Evolutionary conservation across 2,888 invertebrate species (phyloP), one percentile per base, ranked within the genome.

Genomic region (Synergus japonicus): DNA sequence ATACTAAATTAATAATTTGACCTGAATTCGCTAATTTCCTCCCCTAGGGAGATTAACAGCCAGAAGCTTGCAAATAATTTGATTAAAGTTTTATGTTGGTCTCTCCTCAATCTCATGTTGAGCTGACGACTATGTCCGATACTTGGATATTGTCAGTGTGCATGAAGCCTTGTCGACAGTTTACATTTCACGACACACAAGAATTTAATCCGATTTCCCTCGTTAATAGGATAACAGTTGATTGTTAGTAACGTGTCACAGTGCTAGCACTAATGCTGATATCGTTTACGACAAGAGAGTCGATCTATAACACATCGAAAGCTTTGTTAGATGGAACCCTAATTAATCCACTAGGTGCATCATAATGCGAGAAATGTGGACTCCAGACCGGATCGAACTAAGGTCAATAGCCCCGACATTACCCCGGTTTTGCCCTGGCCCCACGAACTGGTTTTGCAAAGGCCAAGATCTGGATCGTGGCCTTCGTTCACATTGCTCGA

Each of bases 381-480:
- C 82, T 83, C 81, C 79, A 66, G 79, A 82, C 81, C 79, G 80
- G 81, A 83, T 76, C 79, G 78, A 81, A 79, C 76, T 67, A 80
- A 82, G 88, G 88, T 88, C 87, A 87, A 83, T 85, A 85, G 84
- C 87, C 88, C 79, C 85, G 76, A 41, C 37, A 49, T 29, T 63
- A 63, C 9, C 29, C 22, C 29, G 18, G 86, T 79, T 81, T 82
- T 80, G 77, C 80, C 81, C 80, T 83, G 84, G 84, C 85, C 86
- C 87, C 85, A 85, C 77, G 87, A 80, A 88, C 89, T 87, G 88
- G 88, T 89, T 89, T 86, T 84, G 82, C 83, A 86, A 85, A 87
- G 87, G 88, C 88, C 88, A 89, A 88, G 89, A 89, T 89, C 89
- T 88, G 86, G 89, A 88, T 89, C 87, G 88, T 85, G 87, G 87